Percentiles rank a stretch among this genome's conserved stretches.
These are phyloP conservation scores for Dryas iulia DNA, from an alignment of 1,140 invertebrate genomes.

Conservation along the genomic window DNA sequence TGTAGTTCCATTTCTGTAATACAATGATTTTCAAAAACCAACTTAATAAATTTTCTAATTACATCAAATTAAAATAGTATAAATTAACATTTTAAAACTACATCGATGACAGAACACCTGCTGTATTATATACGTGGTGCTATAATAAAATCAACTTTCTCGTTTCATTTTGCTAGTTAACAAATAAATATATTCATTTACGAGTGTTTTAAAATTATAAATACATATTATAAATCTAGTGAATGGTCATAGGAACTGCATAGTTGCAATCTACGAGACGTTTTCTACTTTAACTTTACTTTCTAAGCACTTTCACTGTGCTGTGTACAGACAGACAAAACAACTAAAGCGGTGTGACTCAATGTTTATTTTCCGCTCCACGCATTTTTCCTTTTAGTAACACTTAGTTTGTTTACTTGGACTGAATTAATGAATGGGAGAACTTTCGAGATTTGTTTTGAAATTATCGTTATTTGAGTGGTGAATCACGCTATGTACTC, in stretches of 20 bases:
- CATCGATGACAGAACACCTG: not conserved
- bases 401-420: conserved; percentile 15
- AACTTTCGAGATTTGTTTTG: conserved; percentile 7
- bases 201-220: not conserved
- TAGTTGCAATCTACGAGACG: conserved; percentile 25
- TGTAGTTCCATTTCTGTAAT: no score
- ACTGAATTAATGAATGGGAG: not conserved
- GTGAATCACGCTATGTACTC: not conserved
- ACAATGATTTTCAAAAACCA: no score
- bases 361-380: conserved; percentile 30
- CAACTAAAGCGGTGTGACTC: conserved; percentile 15
- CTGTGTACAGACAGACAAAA: conserved; percentile 16
- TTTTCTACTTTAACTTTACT: conserved; percentile 23
- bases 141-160: not conserved
- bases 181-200: conserved; percentile 2
- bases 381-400: conserved; percentile 28
- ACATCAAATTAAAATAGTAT: not conserved
- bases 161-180: not conserved
- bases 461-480: conserved; percentile 1
- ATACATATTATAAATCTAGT: conserved; percentile 5
- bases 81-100: not conserved
- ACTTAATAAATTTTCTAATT: no score
- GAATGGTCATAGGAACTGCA: conserved; percentile 24
- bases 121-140: not conserved
- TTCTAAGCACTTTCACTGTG: conserved; percentile 31